These are phyloP conservation scores for Fopius arisanus DNA, from an alignment of 1,140 invertebrate genomes.

Conservation along the genomic window DNA sequence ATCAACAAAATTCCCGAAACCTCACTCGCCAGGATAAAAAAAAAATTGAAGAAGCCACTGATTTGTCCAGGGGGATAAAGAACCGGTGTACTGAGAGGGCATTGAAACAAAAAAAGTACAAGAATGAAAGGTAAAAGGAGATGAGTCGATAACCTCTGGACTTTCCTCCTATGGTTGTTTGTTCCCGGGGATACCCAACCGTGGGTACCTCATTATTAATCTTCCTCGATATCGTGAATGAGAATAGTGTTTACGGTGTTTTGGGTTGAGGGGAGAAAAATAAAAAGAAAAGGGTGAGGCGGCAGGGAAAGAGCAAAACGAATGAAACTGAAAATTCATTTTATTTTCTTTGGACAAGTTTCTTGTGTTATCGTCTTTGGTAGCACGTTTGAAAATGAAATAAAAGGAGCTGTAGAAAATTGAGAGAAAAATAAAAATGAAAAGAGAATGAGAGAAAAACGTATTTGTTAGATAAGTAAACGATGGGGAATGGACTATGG, in stretches of 20 bases:
- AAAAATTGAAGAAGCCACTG: no score
- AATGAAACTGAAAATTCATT: not conserved
- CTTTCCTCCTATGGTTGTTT: conserved; percentile 20
- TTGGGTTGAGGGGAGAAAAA: not conserved
- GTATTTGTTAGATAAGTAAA: conserved; percentile 28
- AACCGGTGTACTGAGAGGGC: not conserved
- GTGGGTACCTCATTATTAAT: conserved; percentile 26
- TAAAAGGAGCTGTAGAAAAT: not conserved
- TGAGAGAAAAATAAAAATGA: conserved; percentile 17
- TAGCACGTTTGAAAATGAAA: conserved; percentile 1
- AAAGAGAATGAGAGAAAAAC: conserved; percentile 24
- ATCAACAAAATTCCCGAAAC: no score
- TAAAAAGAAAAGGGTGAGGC: not conserved
- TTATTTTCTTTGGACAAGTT: not conserved
- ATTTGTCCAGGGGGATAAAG: not conserved
- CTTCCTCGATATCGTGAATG: conserved; percentile 25
- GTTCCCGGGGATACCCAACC: conserved; percentile 17
- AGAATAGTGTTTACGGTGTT: conserved; percentile 20
- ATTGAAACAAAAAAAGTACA: not conserved
- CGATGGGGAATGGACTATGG: conserved; percentile 36
- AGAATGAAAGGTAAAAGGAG: not conserved
- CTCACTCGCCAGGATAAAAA: no score
- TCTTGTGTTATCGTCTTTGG: not conserved
- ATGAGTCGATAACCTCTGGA: conserved; percentile 28
- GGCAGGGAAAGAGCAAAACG: not conserved